These are phyloP conservation scores for Neomorphus geoffroyi DNA, from an alignment of 2,797 vertebrate genomes.

Conservation along the genomic window DNA sequence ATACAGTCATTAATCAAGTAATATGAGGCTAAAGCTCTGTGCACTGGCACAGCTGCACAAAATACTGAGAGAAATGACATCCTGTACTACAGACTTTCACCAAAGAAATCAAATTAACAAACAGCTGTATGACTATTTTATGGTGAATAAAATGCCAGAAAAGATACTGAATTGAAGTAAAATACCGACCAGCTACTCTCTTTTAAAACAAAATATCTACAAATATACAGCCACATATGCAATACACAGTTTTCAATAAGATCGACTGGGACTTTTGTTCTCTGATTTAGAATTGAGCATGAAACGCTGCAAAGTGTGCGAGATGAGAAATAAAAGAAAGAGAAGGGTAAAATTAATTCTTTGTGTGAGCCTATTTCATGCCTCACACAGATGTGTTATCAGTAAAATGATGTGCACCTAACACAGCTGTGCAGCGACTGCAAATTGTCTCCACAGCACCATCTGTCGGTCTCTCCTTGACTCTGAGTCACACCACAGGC, in stretches of 20 bases:
- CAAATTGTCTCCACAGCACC: constrained; percentile 64
- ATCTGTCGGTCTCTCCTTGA: constrained; percentile 18
- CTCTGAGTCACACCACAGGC: neutral
- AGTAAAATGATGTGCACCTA: neutral
- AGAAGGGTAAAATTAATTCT: neutral
- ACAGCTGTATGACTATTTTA: neutral
- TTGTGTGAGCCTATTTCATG: neutral
- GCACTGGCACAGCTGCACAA: no score
- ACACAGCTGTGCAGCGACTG: neutral
- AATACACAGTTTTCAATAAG: neutral
- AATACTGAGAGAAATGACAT: neutral
- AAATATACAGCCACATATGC: neutral
- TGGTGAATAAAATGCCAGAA: neutral
- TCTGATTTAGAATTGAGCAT: neutral
- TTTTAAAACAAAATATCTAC: neutral
- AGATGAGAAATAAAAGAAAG: neutral
- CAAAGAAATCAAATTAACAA: neutral
- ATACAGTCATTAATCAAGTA: neutral
- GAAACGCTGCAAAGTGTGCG: neutral
- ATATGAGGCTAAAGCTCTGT: neutral
- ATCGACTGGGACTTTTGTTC: neutral
- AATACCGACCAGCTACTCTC: neutral
- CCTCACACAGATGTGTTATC: fast-evolving
- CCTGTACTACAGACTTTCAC: neutral
- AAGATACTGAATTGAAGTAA: neutral